Evolutionary conservation across 2,113 vertebrate species (phyloP), one percentile per base, ranked within the genome.

Genomic region (Sialia sialis): DNA sequence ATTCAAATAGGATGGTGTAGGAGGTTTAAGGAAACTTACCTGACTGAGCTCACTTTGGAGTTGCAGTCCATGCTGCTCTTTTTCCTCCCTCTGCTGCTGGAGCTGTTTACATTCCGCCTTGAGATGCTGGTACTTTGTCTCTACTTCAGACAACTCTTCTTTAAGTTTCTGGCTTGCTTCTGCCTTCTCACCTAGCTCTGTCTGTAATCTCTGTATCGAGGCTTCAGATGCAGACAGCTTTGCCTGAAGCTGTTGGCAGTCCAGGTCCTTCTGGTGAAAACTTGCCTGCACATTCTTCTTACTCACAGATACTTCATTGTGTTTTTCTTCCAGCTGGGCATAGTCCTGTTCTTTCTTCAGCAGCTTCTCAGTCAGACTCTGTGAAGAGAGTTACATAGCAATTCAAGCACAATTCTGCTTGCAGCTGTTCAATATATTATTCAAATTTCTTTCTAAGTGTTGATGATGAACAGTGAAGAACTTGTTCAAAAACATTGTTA

Each of bases 1-100:
- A 43, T 11, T 25, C 23, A 16, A 70, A 63, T 0, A 84, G 49
- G 11, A 72, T 15, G 17, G 19, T 62, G 46, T 52, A 44, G 26
- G 23, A 72, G 10, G 13, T 10, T 78, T 51, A 75, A 64, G 43
- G 76, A 80, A 36, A 32, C 97, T 97, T 95, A 99, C 99, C 97
- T 99, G 99, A 95, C 98, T 98, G 72, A 99, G 98, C 95, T 99
- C 99, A 0, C 98, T 98, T 92, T 99, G 99, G 94, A 99, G 98
- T 58, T 99, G 99, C 46, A 98, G 91, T 30, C 97, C 97, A 52
- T 99, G 98, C 86, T 98, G 99, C 63, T 99, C 99, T 81, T 98
- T 99, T 81, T 99, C 99, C 78, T 99, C 99, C 73, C 97, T 98
- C 93, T 99, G 99, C 69, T 99, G 99, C 44, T 99, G 98, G 10